Evolutionary conservation across 2,888 invertebrate species (phyloP), one percentile per base, ranked within the genome.

Genomic region (Pollenia angustigena): DNA sequence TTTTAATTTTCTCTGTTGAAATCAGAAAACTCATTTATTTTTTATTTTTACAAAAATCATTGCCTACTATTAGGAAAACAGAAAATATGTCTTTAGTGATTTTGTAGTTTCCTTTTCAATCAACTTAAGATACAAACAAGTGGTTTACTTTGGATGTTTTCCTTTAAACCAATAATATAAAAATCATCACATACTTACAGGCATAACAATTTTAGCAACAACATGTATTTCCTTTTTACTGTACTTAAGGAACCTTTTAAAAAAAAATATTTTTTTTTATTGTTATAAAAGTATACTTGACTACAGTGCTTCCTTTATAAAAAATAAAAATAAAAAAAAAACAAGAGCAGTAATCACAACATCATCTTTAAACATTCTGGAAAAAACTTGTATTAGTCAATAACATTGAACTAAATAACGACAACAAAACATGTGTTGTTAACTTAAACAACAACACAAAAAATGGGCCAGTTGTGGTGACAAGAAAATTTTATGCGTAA

Each of bases 81-180:
- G 9, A 40, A 16, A 69, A 42, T 54, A 32, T 42, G n/a, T 4
- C 16, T 66, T 9, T 12, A 78, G 56, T 78, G 46, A 48, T 78
- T 56, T 23, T 66, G 2, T 56, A 68, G 56, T 68, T 76, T 78
- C 42, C 69, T 71, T 56, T 78, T 66, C 66, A 78, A 78, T 66
- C 16, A 56, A 66, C 64, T 64, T 76, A 18, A 32, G 32, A 40
- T 54, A 78, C 8, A 66, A 66, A 54, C 76, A 66, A 66, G 44
- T 66, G 54, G 54, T 52, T 44, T 52, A 16, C 44, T 64, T 75
- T 75, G 18, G 10, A 32, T 3, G 44, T 71, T 54, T 18, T 44
- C 16, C 6, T 32, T 32, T 6, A 32, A 4, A 32, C 0, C 23
- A 42, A 69, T 12, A 42, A 42, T 12, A 42, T n/a, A 44, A 56